Percentiles rank a stretch among this genome's conserved stretches.
Evolutionary conservation across 2,888 invertebrate genomes (phyloP).

Genomic region (Amphiduros pacificus): DNA sequence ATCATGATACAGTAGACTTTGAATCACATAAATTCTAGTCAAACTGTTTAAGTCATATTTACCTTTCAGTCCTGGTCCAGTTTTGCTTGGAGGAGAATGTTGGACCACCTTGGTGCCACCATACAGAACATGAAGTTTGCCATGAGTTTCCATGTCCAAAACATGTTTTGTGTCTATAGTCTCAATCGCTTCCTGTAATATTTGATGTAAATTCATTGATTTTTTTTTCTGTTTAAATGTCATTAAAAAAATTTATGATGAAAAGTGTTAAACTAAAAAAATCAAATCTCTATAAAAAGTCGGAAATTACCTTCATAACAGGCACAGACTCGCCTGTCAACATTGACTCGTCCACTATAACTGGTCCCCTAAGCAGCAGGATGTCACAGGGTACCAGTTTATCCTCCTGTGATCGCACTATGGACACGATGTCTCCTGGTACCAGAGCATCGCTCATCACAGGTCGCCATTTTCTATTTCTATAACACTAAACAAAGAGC

Average conservation of each 20-base stretch:
- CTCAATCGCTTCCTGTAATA: slow-evolving; percentile 77
- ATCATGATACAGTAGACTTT: too few relatives aligned
- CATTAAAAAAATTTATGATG: not conserved
- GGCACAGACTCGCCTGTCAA: slow-evolving; percentile 98
- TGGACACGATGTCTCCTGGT: slow-evolving; percentile 95
- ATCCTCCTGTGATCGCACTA: slow-evolving; percentile 85
- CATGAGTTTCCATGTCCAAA: slow-evolving; percentile 83
- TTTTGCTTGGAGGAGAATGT: slow-evolving; percentile 90
- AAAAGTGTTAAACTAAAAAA: not conserved
- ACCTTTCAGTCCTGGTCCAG: slow-evolving; percentile 73
- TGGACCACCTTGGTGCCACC: slow-evolving; percentile 99
- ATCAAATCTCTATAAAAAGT: not conserved
- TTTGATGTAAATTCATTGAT: not conserved
- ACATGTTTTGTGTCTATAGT: slow-evolving; percentile 47
- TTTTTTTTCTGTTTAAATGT: not conserved
- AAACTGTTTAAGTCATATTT: slow-evolving; percentile 8
- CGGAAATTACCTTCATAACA: slow-evolving; percentile 86
- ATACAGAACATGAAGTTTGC: slow-evolving; percentile 89
- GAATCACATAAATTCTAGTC: not conserved
- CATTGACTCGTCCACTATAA: slow-evolving; percentile 99
- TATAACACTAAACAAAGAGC: slow-evolving; percentile 62
- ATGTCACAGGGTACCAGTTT: slow-evolving; percentile 94
- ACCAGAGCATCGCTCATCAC: slow-evolving; percentile 84
- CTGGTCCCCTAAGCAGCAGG: slow-evolving; percentile 87
- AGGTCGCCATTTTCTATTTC: slow-evolving; percentile 86